Percentiles rank a stretch among this genome's conserved stretches.
These are phyloP conservation scores for Fissipunctia ypsillon DNA, from an alignment of 2,888 invertebrate species.

Conservation along the genomic window DNA sequence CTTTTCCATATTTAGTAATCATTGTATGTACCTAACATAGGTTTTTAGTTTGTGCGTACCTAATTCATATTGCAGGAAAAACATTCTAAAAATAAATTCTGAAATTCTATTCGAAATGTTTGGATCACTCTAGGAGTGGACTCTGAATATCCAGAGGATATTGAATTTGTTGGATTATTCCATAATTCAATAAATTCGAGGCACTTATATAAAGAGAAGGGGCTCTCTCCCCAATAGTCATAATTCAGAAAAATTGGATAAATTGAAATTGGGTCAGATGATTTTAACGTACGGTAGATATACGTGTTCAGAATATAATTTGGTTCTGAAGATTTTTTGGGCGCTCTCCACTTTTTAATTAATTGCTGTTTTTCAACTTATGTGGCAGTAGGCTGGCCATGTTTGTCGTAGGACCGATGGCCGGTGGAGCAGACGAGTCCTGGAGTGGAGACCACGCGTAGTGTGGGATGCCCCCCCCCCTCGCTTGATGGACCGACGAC, in stretches of 20 bases:
- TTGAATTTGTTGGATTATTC: constrained; percentile 43
- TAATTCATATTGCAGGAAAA: constrained; percentile 14
- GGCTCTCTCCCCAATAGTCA: constrained; percentile 19
- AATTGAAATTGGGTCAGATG: constrained; percentile 32
- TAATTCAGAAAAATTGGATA: constrained; percentile 37
- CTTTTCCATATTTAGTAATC: neutral
- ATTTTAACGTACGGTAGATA: constrained; percentile 19
- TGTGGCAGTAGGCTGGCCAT: too few species aligned
- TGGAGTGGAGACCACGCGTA: too few species aligned
- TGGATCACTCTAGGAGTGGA: constrained; percentile 18
- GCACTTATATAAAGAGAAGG: constrained; percentile 15
- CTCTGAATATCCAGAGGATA: constrained; percentile 37
- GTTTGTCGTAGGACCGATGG: too few species aligned
- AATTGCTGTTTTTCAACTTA: constrained; percentile 9
- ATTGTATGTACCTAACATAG: neutral
- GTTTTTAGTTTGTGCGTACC: neutral
- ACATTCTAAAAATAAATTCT: neutral
- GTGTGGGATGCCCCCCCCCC: too few species aligned
- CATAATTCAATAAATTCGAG: constrained; percentile 44
- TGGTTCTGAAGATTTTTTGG: neutral
- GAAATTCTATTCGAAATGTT: constrained; percentile 16
- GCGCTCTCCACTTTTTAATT: neutral
- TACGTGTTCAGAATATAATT: constrained; percentile 15
- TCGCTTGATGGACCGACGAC: too few species aligned
- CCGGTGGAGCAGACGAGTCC: too few species aligned